phyloP scores from a whole-genome alignment of 2,113 vertebrate species.

The Notothenia rossii region DNA sequence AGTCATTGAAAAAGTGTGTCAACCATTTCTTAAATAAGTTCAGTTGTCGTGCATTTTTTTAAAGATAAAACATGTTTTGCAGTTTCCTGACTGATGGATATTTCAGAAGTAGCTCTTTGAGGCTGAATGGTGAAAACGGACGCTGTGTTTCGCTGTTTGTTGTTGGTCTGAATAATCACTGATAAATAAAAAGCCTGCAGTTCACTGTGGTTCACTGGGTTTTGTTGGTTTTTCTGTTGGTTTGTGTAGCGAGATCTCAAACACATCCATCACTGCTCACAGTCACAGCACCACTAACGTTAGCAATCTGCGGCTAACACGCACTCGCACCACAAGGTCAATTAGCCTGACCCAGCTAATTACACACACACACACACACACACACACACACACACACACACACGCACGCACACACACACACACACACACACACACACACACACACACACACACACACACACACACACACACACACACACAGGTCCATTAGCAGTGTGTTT shows the following conservation, averaged over 20 bases:
- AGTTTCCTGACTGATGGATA: background rate
- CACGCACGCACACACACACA: conserved; percentile 15
- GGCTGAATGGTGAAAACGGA: background rate
- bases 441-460: background rate
- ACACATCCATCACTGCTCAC: conserved; percentile 74
- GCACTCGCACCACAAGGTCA: conserved; percentile 64
- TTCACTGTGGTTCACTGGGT: conserved; percentile 3
- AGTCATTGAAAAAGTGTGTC: background rate
- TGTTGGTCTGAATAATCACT: conserved; percentile 12
- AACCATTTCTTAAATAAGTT: too few relatives aligned
- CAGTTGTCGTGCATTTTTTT: too few relatives aligned
- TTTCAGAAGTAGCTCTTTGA: background rate
- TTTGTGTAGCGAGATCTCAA: conserved; percentile 50
- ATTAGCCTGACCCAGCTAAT: conserved; percentile 75
- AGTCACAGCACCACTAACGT: conserved; percentile 40
- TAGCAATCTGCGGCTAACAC: conserved; percentile 70
- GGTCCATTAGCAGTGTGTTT: conserved; percentile 86
- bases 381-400: conserved; percentile 28
- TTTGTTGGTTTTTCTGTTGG: conserved; percentile 45
- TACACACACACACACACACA: conserved; percentile 36
- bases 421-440: conserved; percentile 30
- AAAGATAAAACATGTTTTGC: too few relatives aligned
- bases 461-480: conserved; percentile 45
- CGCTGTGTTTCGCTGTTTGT: background rate
- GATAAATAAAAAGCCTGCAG: conserved; percentile 19